Evolutionary conservation across 2,113 vertebrate species (phyloP).

Genomic region (Glaucidium brasilianum): DNA sequence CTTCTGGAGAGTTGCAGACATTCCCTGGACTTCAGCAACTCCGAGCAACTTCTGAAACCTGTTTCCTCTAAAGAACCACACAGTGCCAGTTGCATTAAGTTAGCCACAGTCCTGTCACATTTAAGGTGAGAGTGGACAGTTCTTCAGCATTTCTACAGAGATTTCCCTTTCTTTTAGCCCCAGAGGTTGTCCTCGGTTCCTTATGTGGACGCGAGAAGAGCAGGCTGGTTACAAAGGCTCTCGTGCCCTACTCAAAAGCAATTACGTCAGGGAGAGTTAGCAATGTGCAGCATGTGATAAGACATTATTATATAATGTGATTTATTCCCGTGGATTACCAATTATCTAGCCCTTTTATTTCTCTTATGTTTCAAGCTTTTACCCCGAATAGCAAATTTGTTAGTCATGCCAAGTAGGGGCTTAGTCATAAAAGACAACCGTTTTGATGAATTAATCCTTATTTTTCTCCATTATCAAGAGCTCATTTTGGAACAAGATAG

Average conservation of each 20-base stretch:
- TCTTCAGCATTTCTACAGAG: background rate
- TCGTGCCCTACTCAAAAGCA: background rate
- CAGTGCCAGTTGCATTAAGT: background rate
- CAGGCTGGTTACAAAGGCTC: background rate
- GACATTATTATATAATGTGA: slow-evolving; percentile 7
- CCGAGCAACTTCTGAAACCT: background rate
- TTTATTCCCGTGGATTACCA: slow-evolving; percentile 26
- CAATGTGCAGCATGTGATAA: slow-evolving; percentile 34
- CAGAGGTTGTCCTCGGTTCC: background rate
- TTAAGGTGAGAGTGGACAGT: background rate
- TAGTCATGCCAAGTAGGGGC: slow-evolving; percentile 4
- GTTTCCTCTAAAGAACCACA: background rate
- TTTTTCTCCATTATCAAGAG: slow-evolving; percentile 1
- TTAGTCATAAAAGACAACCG: slow-evolving; percentile 1
- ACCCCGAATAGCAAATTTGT: slow-evolving; percentile 6
- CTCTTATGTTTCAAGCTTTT: slow-evolving; percentile 6
- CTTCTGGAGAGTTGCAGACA: background rate
- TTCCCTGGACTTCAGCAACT: background rate
- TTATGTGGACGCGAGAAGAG: background rate
- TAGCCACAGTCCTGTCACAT: background rate
- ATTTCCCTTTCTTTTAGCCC: background rate
- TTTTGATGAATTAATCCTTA: background rate
- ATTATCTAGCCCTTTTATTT: slow-evolving; percentile 7
- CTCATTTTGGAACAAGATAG: background rate
- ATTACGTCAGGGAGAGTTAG: background rate